Conservation (phyloP, 2,797 vertebrate species). For the Macropodus opercularis region DNA sequence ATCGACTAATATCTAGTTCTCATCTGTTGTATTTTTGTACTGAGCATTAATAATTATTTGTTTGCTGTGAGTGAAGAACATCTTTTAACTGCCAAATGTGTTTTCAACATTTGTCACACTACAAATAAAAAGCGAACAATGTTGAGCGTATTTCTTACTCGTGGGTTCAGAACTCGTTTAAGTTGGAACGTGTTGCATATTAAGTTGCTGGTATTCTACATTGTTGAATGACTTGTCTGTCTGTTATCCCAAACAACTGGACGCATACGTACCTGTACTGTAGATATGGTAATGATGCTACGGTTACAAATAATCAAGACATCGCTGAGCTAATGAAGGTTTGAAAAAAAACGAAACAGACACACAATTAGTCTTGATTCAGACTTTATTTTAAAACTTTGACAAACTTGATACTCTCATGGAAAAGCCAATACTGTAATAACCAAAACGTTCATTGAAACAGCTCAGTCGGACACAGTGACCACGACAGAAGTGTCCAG, state of each 20-base stretch:
- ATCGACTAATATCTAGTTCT: no score
- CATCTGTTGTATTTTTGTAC: background rate
- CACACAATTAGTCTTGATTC: conserved; percentile 48
- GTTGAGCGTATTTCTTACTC: background rate
- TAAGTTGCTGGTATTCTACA: no score
- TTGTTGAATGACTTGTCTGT: no score
- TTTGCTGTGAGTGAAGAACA: no score
- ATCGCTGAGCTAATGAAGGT: background rate
- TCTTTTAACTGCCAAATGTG: background rate
- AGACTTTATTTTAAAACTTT: conserved; percentile 78
- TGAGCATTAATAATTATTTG: background rate
- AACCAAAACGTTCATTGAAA: conserved; percentile 55
- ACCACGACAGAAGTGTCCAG: conserved; percentile 9
- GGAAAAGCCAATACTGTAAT: conserved; percentile 77
- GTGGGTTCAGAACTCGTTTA: background rate
- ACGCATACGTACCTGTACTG: no score
- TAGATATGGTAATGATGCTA: no score
- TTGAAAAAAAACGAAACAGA: conserved; percentile 15
- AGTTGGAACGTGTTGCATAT: no score
- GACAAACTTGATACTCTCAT: conserved; percentile 69
- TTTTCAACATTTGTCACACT: background rate
- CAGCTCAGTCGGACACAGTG: conserved; percentile 32
- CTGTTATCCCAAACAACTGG: no score
- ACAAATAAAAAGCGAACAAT: conserved; percentile 36
- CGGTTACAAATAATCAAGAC: no score